phyloP scores from a whole-genome alignment of 1,140 invertebrate species.

The Agrilus planipennis region DNA sequence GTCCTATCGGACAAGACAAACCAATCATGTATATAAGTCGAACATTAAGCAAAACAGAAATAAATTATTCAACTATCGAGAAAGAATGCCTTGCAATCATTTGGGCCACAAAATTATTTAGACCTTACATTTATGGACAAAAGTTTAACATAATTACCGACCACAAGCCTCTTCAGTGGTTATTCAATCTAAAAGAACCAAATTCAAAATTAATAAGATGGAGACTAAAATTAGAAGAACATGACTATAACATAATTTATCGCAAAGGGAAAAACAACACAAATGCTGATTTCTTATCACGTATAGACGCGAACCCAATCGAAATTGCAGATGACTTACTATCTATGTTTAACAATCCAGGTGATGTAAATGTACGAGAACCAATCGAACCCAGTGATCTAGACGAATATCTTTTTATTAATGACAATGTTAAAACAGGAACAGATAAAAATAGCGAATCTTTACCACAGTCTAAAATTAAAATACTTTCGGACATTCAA shows the following conservation, averaged over 20 bases:
- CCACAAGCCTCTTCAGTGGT: constrained; percentile 5
- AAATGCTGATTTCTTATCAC: constrained; percentile 1
- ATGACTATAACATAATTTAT: constrained; percentile 3
- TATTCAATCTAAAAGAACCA: constrained; percentile 6
- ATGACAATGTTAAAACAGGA: too few species aligned
- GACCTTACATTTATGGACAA: constrained; percentile 1
- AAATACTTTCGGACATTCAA: too few species aligned
- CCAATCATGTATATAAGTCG: background rate
- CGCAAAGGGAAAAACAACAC: constrained; percentile 1
- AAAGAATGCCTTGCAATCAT: constrained; percentile 3
- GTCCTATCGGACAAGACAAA: background rate
- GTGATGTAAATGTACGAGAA: too few species aligned
- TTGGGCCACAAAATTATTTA: constrained; percentile 3
- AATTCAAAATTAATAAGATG: background rate
- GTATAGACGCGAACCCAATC: too few species aligned
- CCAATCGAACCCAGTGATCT: too few species aligned
- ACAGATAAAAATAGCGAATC: too few species aligned
- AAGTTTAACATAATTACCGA: constrained; percentile 4
- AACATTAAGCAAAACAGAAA: background rate
- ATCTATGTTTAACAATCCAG: constrained; percentile 1
- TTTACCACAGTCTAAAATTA: too few species aligned
- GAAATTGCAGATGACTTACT: background rate
- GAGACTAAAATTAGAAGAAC: background rate
- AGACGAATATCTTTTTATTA: too few species aligned
- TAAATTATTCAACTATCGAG: constrained; percentile 1